Evolutionary conservation across 2,888 invertebrate genomes (phyloP).

Genomic region (Drosophila paucipuncta): DNA sequence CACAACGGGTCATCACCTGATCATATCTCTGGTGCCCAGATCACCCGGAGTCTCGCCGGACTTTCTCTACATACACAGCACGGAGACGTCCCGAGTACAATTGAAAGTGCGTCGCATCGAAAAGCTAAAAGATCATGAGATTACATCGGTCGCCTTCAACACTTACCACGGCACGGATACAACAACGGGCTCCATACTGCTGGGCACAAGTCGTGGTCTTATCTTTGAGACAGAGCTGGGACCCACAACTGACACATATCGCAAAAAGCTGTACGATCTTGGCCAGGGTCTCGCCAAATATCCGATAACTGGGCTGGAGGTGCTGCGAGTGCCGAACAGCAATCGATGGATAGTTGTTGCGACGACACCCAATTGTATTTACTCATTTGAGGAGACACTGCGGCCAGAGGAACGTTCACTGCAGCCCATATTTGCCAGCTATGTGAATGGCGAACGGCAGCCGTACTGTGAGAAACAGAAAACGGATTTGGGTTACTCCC

Average conservation of each 20-base stretch:
- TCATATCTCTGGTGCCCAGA: slow-evolving; percentile 89
- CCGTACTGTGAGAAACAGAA: slow-evolving; percentile 89
- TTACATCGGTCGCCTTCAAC: slow-evolving; percentile 97
- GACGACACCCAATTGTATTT: slow-evolving; percentile 93
- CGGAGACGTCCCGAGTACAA: slow-evolving; percentile 85
- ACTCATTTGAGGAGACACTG: slow-evolving; percentile 94
- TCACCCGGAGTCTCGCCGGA: slow-evolving; percentile 87
- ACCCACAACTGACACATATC: slow-evolving; percentile 93
- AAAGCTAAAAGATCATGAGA: slow-evolving; percentile 88
- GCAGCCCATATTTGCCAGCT: slow-evolving; percentile 77
- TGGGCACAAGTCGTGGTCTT: slow-evolving; percentile 95
- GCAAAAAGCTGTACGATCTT: slow-evolving; percentile 95
- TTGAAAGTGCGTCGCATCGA: slow-evolving; percentile 89
- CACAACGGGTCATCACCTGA: slow-evolving; percentile 93
- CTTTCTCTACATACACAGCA: slow-evolving; percentile 90
- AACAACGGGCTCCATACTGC: slow-evolving; percentile 92
- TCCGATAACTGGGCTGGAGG: slow-evolving; percentile 95
- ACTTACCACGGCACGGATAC: slow-evolving; percentile 89
- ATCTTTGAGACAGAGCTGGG: slow-evolving; percentile 96
- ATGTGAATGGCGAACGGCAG: slow-evolving; percentile 71
- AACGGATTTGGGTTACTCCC: slow-evolving; percentile 91
- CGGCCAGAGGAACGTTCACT: slow-evolving; percentile 90
- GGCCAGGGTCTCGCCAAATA: slow-evolving; percentile 90
- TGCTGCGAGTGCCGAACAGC: slow-evolving; percentile 90
- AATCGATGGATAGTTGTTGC: slow-evolving; percentile 93